Evolutionary conservation across 2,113 vertebrate genomes (phyloP).

Genomic region (Aramus guarauna): DNA sequence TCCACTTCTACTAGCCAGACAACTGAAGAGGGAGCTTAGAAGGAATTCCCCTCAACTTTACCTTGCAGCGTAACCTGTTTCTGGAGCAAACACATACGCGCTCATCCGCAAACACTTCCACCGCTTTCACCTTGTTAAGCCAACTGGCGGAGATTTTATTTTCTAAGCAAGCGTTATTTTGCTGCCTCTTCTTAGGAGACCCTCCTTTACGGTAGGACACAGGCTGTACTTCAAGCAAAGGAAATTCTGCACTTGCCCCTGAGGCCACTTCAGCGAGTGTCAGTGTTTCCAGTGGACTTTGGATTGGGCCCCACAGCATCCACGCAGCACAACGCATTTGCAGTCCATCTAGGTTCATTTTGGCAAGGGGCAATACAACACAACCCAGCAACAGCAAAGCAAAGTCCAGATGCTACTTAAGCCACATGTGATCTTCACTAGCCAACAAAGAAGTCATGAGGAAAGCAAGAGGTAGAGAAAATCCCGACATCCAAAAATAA

Average conservation of each 20-base stretch:
- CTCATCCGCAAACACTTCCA: neutral
- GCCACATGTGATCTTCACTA: constrained; percentile 43
- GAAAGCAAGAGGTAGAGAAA: constrained; percentile 23
- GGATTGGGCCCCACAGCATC: constrained; percentile 37
- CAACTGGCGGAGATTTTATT: neutral
- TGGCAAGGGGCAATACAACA: constrained; percentile 12
- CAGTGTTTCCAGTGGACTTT: constrained; percentile 48
- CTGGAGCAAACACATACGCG: neutral
- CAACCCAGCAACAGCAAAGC: constrained; percentile 38
- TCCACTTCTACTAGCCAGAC: neutral
- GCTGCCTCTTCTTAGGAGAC: neutral
- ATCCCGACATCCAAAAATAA: constrained; percentile 21
- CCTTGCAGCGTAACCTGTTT: constrained; percentile 18
- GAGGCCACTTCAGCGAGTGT: neutral
- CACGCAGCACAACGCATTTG: constrained; percentile 13
- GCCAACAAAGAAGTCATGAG: constrained; percentile 30
- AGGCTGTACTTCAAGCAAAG: neutral
- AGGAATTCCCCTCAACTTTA: constrained; percentile 56
- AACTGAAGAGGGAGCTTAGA: neutral
- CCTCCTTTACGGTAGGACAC: neutral
- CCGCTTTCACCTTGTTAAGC: neutral
- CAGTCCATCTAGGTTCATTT: constrained; percentile 40
- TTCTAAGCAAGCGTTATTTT: neutral
- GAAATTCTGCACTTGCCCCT: neutral
- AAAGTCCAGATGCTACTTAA: constrained; percentile 40